Percentiles rank a stretch among this genome's conserved stretches.
Evolutionary conservation across 1,140 invertebrate genomes (phyloP).

Genomic region (Stegodyphus mimosarum): DNA sequence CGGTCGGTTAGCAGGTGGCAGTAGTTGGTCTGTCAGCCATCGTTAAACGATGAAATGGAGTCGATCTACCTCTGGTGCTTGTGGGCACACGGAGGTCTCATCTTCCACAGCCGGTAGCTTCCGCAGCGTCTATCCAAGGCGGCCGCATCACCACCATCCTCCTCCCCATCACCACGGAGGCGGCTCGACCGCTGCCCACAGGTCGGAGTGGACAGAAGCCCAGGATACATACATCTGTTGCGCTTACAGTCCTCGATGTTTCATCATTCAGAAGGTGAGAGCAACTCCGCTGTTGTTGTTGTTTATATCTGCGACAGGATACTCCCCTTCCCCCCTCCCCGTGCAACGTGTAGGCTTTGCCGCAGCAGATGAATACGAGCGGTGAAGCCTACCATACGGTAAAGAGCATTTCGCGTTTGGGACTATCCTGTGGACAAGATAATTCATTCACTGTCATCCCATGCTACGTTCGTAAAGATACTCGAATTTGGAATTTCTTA

Average conservation of each 20-base stretch:
- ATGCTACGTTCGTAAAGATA: no score
- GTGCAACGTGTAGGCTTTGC: background rate
- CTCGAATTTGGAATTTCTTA: no score
- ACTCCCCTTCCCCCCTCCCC: background rate
- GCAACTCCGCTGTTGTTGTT: background rate
- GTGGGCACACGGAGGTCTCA: constrained; percentile 25
- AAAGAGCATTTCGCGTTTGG: background rate
- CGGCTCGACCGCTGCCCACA: background rate
- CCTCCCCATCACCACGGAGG: constrained; percentile 1
- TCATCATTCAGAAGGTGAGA: constrained; percentile 74
- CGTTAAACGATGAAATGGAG: constrained; percentile 57
- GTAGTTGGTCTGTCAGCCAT: constrained; percentile 25
- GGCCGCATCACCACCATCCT: constrained; percentile 8
- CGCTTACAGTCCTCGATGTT: constrained; percentile 73
- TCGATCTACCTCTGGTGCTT: constrained; percentile 31
- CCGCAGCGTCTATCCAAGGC: constrained; percentile 19
- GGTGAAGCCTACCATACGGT: constrained; percentile 33
- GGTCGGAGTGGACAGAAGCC: constrained; percentile 66
- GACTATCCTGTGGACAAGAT: no score
- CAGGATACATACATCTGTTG: constrained; percentile 74
- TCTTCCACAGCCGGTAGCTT: background rate
- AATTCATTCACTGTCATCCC: no score
- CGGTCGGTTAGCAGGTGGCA: constrained; percentile 21
- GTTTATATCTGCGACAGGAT: background rate
- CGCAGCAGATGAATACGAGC: background rate